These are phyloP conservation scores for Hephaestus fuliginosus DNA, from an alignment of 2,797 vertebrate species.

Conservation along the genomic window DNA sequence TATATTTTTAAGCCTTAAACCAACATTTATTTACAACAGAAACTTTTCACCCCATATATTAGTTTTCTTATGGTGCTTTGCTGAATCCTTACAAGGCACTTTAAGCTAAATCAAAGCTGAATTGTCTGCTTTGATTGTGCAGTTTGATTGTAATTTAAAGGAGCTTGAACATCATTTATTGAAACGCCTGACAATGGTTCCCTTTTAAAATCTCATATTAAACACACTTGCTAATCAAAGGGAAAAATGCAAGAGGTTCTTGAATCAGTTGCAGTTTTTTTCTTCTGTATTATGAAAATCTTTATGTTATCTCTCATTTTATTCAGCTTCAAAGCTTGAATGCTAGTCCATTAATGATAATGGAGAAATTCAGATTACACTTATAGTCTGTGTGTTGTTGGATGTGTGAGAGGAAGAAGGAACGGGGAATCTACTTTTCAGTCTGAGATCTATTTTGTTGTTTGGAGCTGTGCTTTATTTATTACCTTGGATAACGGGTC, in stretches of 20 bases:
- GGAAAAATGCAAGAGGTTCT: conserved; percentile 55
- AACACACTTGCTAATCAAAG: conserved; percentile 65
- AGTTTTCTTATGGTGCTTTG: conserved; percentile 33
- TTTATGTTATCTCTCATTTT: conserved; percentile 20
- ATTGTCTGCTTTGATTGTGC: conserved; percentile 59
- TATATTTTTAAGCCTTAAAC: neutral
- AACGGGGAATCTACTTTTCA: conserved; percentile 24
- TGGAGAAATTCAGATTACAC: conserved; percentile 13
- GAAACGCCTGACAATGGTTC: conserved; percentile 51
- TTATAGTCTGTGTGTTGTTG: neutral
- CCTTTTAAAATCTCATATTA: conserved; percentile 52
- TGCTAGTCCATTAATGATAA: conserved; percentile 35
- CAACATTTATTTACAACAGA: conserved; percentile 35
- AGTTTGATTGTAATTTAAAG: conserved; percentile 51
- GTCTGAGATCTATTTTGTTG: conserved; percentile 17
- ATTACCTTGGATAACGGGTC: conserved; percentile 36
- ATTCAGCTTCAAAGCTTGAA: conserved; percentile 42
- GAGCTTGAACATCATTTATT: conserved; percentile 67
- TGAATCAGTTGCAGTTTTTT: conserved; percentile 20
- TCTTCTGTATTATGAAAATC: conserved; percentile 20
- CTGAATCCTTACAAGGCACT: conserved; percentile 39
- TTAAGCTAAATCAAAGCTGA: conserved; percentile 59
- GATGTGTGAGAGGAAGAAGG: neutral
- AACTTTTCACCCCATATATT: conserved; percentile 1
- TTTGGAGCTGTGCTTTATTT: conserved; percentile 35